A percentile compares a stretch with the other conserved stretches of the same genome.
phyloP scores from a whole-genome alignment of 1,140 invertebrate species.

The Brachionus rubens region DNA sequence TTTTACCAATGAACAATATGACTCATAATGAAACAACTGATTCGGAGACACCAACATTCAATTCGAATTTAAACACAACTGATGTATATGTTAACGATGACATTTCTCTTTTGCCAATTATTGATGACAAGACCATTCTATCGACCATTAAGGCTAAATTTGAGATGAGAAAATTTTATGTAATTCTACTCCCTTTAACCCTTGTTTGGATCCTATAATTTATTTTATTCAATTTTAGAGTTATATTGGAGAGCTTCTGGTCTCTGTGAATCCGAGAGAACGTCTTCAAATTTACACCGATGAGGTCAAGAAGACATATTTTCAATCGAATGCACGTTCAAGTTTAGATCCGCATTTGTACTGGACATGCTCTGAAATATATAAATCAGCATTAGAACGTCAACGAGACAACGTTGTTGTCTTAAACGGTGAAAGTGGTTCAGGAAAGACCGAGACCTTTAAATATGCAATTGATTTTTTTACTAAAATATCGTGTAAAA shows the following conservation, averaged over 20 bases:
- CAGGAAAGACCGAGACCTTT: slow-evolving; percentile 64
- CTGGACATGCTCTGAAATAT: slow-evolving; percentile 94
- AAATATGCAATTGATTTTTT: slow-evolving; percentile 53
- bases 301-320: slow-evolving; percentile 67
- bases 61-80: slow-evolving; percentile 24
- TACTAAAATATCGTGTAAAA: slow-evolving; percentile 50
- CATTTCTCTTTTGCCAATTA: slow-evolving; percentile 7
- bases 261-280: slow-evolving; percentile 75
- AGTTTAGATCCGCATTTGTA: slow-evolving; percentile 90
- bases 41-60: background rate
- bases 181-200: no score
- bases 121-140: slow-evolving; percentile 31
- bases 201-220: background rate
- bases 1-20: slow-evolving; percentile 20
- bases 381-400: slow-evolving; percentile 89
- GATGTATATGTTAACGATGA: slow-evolving; percentile 36
- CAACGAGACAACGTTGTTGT: slow-evolving; percentile 83
- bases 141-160: slow-evolving; percentile 17
- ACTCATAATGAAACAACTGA: slow-evolving; percentile 18
- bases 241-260: slow-evolving; percentile 75
- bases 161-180: slow-evolving; percentile 44
- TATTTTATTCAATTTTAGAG: slow-evolving; percentile 63
- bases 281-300: slow-evolving; percentile 83
- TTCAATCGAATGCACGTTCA: slow-evolving; percentile 70
- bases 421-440: slow-evolving; percentile 94